Base-by-base conservation (phyloP, 2,888 invertebrate genomes). In the Melangyna quadrimaculata region DNA sequence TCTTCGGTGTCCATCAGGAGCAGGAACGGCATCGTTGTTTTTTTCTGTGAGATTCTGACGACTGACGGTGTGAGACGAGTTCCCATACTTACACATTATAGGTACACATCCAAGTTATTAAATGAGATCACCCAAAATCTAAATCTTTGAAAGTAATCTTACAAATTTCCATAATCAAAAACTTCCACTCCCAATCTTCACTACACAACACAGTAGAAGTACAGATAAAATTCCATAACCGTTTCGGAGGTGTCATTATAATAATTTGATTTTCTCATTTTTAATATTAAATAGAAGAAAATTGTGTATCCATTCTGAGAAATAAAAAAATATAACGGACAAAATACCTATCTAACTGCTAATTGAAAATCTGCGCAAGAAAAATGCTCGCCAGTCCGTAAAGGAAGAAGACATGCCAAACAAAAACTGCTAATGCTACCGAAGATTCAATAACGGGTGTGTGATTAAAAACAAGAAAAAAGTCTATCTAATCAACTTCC, bases 391-490 rank as follows among this genome's bases (percentile, higher is more conserved):
- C 78, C 74, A 78, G 74, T 71, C 70, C 73, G 78, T 67, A 48
- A 80, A 84, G 51, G 8, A 77, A 84, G 51, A 72, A 84, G 65
- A 80, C 75, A 84, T 57, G 40, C 70, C 73, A 83, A 78, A 78
- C 70, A 84, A 84, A 84, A 79, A 69, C 71, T 84, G 67, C 75
- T 79, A 84, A 79, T 75, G 84, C 75, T 59, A 45, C 71, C 79
- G 53, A 69, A 86, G 86, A 80, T 86, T 86, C 77, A 86, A 86
- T 86, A 91, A 91, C 91, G 91, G 91, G 91, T 91, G 91, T 91
- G 91, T 91, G 91, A 91, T 91, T 91, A 91, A 91, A 91, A 91
- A 91, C 91, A 91, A 91, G 91, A 91, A 91, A 91, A 91, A 82
- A 91, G 90, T 91, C 91, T 91, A 91, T 91, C 91, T 91, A 91